Conservation (phyloP, 92 coral and sea anemone genomes). For the Actinostola sp. region DNA sequence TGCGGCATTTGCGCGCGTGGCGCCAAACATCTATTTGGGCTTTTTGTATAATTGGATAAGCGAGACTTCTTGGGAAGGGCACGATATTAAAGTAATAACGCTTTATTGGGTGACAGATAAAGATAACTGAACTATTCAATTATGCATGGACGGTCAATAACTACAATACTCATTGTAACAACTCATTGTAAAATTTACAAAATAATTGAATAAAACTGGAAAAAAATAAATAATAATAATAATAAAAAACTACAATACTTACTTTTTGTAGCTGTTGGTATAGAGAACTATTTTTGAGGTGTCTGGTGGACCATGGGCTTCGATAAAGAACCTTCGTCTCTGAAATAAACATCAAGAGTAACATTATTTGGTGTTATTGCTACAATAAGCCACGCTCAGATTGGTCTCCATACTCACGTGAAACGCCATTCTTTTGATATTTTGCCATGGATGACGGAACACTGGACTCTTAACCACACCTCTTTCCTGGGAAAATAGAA, state of each 20-base stretch:
- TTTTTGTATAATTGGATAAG: too few relatives aligned
- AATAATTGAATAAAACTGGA: too few relatives aligned
- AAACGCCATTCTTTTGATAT: constrained; percentile 95
- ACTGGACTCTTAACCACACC: constrained; percentile 97
- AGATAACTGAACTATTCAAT: too few relatives aligned
- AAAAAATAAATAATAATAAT: too few relatives aligned
- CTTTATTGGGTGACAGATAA: too few relatives aligned
- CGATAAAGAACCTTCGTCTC: constrained; percentile 94
- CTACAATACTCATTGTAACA: too few relatives aligned
- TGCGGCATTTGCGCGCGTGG: too few relatives aligned
- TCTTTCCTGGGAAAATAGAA: constrained; percentile 82
- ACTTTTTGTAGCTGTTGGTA: constrained; percentile 96
- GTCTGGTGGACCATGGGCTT: constrained; percentile 95
- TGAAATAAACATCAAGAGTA: constrained; percentile 14
- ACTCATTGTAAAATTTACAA: too few relatives aligned
- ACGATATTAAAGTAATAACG: too few relatives aligned
- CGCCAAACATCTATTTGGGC: too few relatives aligned
- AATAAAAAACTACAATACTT: constrained; percentile 26
- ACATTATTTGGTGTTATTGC: neutral
- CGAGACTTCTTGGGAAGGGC: too few relatives aligned
- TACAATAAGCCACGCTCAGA: neutral
- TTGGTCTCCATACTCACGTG: constrained; percentile 63
- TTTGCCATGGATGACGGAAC: constrained; percentile 98
- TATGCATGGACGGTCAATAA: too few relatives aligned
- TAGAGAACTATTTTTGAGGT: constrained; percentile 90